Conservation (phyloP, 2,797 vertebrate species). For the Melanotaenia boesemani region DNA sequence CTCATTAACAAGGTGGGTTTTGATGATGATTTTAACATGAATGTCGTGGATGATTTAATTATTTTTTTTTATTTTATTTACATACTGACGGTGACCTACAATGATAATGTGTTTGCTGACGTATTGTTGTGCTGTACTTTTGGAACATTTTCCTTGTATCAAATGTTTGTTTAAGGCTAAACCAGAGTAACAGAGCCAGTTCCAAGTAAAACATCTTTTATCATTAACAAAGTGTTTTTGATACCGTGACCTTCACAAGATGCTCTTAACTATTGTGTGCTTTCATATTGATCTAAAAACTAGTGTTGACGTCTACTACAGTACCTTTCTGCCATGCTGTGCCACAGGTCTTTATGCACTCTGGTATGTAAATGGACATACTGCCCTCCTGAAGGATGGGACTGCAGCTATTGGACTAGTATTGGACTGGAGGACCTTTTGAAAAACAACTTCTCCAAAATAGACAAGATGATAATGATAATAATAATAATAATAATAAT, state of each 20-base stretch:
- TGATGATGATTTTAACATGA: neutral
- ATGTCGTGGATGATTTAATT: too few species aligned
- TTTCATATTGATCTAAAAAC: neutral
- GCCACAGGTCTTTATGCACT: constrained; percentile 91
- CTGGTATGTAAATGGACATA: constrained; percentile 97
- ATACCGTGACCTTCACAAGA: constrained; percentile 10
- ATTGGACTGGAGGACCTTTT: constrained; percentile 90
- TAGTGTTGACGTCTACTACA: too few species aligned
- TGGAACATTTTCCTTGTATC: constrained; percentile 12
- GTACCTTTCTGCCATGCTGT: neutral
- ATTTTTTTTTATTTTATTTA: too few species aligned
- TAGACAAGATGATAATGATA: constrained; percentile 71
- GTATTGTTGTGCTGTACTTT: neutral
- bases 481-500: neutral
- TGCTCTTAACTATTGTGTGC: neutral
- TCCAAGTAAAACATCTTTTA: neutral
- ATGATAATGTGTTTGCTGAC: neutral
- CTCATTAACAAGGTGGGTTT: constrained; percentile 88
- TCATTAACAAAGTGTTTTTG: neutral
- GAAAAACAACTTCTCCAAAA: constrained; percentile 89
- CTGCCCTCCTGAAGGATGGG: constrained; percentile 89
- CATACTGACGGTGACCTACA: neutral
- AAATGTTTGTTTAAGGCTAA: constrained; percentile 22
- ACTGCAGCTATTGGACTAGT: constrained; percentile 89
- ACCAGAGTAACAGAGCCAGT: neutral